A percentile compares a stretch with the other conserved stretches of the same genome.
phyloP scores from a whole-genome alignment of 1,140 invertebrate species.

The Leptinotarsa texana region DNA sequence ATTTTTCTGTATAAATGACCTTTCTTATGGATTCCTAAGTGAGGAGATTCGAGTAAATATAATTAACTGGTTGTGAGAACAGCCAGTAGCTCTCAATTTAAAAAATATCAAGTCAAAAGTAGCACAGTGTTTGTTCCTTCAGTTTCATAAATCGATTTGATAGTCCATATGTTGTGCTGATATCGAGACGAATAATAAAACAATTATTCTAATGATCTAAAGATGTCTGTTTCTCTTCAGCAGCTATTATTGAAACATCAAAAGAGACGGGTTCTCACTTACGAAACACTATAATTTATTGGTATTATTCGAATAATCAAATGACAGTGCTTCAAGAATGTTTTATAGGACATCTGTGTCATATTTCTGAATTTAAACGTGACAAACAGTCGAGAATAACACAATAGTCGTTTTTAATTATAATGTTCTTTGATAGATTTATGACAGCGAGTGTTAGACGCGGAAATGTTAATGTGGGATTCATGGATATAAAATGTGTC shows the following conservation, averaged over 20 bases:
- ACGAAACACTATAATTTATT: constrained; percentile 29
- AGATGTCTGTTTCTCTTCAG: not conserved
- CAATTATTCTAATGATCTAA: constrained; percentile 3
- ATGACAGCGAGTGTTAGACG: constrained; percentile 28
- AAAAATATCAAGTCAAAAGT: no score
- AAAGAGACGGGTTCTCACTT: not conserved
- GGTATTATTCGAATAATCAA: constrained; percentile 29
- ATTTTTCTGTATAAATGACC: no score
- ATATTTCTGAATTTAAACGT: constrained; percentile 35
- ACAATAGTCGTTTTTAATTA: constrained; percentile 40
- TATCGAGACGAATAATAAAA: constrained; percentile 15
- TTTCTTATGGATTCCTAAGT: no score
- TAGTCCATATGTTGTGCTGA: not conserved
- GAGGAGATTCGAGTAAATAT: no score
- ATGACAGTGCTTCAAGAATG: constrained; percentile 26
- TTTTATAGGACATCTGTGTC: constrained; percentile 33
- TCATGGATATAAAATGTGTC: constrained; percentile 2
- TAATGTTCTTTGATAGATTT: constrained; percentile 36
- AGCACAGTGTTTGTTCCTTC: not conserved
- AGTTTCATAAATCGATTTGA: not conserved
- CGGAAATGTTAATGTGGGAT: constrained; percentile 26
- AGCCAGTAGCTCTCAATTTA: no score
- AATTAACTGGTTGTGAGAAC: no score
- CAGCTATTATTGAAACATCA: not conserved
- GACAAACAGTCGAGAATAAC: constrained; percentile 33